Evolutionary conservation across 2,113 vertebrate genomes (phyloP).

Genomic region (Ammodramus savannarum): DNA sequence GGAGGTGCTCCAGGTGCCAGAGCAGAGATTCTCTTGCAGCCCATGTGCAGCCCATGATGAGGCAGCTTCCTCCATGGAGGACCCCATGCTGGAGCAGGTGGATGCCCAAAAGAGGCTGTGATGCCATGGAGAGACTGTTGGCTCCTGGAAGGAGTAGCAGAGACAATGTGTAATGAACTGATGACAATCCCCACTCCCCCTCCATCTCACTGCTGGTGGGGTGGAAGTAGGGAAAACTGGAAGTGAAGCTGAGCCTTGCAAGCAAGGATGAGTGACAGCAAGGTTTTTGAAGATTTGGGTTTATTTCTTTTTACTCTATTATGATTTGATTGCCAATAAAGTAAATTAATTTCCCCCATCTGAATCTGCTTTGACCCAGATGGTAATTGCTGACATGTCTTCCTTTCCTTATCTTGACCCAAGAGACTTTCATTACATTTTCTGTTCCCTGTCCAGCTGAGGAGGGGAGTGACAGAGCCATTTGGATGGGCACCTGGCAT

Average conservation of each 20-base stretch:
- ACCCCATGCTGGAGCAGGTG: neutral
- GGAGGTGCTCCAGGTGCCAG: neutral
- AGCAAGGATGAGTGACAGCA: neutral
- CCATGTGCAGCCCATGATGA: neutral
- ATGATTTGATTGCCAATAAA: neutral
- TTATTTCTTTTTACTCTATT: neutral
- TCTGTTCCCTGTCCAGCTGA: neutral
- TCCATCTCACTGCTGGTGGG: neutral
- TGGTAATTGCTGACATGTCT: neutral
- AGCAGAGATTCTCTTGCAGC: neutral
- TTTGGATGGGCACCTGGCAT: neutral
- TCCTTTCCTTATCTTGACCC: fast-evolving
- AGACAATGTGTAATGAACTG: neutral
- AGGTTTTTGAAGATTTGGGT: neutral
- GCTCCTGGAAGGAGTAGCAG: neutral
- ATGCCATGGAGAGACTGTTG: neutral
- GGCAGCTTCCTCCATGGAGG: neutral
- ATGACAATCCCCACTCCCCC: neutral
- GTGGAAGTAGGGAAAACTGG: neutral
- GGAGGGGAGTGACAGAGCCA: neutral
- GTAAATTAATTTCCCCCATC: neutral
- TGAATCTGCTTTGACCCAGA: neutral
- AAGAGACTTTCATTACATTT: neutral
- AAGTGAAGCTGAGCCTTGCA: neutral
- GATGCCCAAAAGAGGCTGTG: neutral